Conservation (phyloP, 2,888 invertebrate genomes). For the Pseudococcus longispinus region DNA sequence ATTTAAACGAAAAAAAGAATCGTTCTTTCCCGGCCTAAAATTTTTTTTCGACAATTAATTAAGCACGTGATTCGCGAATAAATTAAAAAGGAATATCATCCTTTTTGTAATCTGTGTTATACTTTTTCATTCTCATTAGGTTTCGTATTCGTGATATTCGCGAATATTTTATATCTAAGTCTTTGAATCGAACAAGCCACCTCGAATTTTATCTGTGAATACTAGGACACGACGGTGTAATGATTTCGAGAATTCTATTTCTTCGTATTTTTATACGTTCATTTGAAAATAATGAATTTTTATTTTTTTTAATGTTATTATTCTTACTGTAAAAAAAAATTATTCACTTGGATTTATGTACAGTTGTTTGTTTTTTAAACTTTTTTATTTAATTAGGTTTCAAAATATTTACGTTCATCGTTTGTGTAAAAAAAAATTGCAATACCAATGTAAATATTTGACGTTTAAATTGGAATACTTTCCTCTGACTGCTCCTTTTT, state of each 20-base stretch:
- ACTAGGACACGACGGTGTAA: neutral
- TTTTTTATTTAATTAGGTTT: neutral
- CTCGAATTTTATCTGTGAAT: neutral
- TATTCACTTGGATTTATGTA: neutral
- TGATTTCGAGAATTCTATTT: neutral
- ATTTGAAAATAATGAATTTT: neutral
- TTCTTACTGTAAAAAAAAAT: neutral
- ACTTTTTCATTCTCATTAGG: neutral
- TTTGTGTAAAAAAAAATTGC: neutral
- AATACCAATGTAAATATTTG: constrained; percentile 5
- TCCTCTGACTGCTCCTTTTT: constrained; percentile 37
- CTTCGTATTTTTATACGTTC: constrained; percentile 8
- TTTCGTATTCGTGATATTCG: neutral
- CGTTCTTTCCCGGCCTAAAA: neutral
- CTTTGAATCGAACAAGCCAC: neutral
- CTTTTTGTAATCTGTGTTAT: constrained; percentile 1
- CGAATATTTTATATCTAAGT: neutral
- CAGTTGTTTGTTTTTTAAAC: neutral
- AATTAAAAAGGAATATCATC: neutral
- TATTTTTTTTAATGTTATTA: neutral
- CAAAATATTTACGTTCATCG: neutral
- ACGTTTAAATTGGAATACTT: constrained; percentile 22
- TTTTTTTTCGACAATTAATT: neutral
- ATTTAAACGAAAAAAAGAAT: neutral
- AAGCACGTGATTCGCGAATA: neutral